A percentile compares a stretch with the other conserved stretches of the same genome.
phyloP scores from a whole-genome alignment of 2,888 invertebrate genomes.

The Pristionchus exspectatus region DNA sequence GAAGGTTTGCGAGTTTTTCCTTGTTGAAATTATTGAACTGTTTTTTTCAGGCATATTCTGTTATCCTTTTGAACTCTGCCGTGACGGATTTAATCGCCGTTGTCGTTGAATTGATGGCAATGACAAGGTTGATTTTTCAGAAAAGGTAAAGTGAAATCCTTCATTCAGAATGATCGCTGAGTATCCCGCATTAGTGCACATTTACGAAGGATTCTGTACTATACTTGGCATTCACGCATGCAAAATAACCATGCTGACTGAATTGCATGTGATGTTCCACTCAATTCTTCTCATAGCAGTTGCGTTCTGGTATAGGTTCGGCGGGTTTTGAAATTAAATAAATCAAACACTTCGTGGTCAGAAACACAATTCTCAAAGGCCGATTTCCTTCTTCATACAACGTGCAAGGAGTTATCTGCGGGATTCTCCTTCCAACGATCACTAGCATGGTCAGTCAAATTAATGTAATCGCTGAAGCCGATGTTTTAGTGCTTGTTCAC shows the following conservation, averaged over 20 bases:
- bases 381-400: neutral
- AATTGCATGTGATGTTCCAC: neutral
- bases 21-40: neutral
- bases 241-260: neutral
- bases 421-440: neutral
- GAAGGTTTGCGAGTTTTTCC: neutral
- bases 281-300: slow-evolving; percentile 4
- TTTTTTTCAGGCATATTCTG: neutral
- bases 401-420: neutral
- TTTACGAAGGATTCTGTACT: slow-evolving; percentile 26
- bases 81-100: neutral
- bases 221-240: neutral
- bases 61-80: neutral
- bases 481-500: neutral
- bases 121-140: neutral
- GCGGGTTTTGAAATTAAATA: no score
- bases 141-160: neutral
- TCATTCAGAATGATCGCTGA: neutral
- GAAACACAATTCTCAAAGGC: neutral
- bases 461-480: neutral
- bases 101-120: neutral
- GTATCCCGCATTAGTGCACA: neutral
- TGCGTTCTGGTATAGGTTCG: slow-evolving; percentile 25
- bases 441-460: neutral
- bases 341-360: neutral